A percentile compares a stretch with the other conserved stretches of the same genome.
These are phyloP conservation scores for Carduelis carduelis DNA, from an alignment of 2,797 vertebrate species.

Conservation along the genomic window DNA sequence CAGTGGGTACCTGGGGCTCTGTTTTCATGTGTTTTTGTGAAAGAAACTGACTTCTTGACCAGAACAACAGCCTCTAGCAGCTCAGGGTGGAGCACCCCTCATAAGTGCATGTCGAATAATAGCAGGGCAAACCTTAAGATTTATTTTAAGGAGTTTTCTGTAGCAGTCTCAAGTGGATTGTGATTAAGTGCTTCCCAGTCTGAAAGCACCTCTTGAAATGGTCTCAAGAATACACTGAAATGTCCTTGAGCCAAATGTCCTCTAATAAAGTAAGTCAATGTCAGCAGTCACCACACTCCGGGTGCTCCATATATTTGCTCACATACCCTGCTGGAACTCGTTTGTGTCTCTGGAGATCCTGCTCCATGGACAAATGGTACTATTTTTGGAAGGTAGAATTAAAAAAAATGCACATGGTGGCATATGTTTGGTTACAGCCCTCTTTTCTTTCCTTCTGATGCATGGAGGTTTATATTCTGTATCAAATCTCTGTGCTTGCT, in stretches of 20 bases:
- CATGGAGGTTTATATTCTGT: background rate
- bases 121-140: background rate
- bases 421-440: background rate
- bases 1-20: background rate
- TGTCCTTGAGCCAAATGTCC: background rate
- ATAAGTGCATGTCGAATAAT: background rate
- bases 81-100: background rate
- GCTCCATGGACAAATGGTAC: background rate
- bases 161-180: background rate
- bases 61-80: background rate
- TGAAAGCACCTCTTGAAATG: background rate
- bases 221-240: background rate
- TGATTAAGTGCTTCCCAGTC: background rate
- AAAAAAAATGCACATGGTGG: background rate
- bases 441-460: background rate
- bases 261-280: conserved; percentile 9
- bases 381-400: background rate
- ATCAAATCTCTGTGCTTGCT: background rate
- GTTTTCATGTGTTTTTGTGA: background rate
- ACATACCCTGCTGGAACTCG: background rate
- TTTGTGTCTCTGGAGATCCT: background rate
- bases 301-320: background rate
- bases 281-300: background rate
- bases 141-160: background rate
- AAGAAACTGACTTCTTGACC: background rate